Percentiles rank a stretch among this genome's conserved stretches.
phyloP scores from a whole-genome alignment of 23 tunicate species.

The Trididemnum clinides region DNA sequence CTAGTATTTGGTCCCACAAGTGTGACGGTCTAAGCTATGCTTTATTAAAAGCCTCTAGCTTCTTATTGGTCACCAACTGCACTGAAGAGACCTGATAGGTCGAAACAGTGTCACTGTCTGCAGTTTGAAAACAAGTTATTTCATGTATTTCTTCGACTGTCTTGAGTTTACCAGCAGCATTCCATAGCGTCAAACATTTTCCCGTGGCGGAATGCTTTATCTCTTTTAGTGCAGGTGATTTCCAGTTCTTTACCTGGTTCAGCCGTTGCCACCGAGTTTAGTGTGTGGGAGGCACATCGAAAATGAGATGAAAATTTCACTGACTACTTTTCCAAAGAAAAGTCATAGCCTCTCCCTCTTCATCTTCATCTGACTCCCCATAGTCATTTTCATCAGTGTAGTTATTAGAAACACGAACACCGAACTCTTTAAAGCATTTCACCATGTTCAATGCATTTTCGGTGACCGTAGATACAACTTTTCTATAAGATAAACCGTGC shows the following conservation, averaged over 20 bases:
- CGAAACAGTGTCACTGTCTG: too few relatives aligned
- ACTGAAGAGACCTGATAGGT: too few relatives aligned
- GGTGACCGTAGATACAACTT: not conserved
- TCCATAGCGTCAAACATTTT: not conserved
- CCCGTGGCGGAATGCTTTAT: not conserved
- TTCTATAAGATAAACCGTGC: not conserved
- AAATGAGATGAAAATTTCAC: not conserved
- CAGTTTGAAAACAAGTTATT: not conserved
- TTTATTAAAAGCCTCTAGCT: too few relatives aligned
- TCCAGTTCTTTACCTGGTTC: not conserved
- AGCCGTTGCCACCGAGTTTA: not conserved
- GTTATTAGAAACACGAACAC: not conserved
- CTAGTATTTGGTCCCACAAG: too few relatives aligned
- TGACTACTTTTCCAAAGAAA: not conserved
- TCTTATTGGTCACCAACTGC: too few relatives aligned
- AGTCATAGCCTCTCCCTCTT: not conserved
- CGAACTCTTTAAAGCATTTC: not conserved
- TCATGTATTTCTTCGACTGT: not conserved
- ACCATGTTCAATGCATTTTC: not conserved
- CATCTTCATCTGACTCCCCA: not conserved
- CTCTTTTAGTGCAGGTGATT: not conserved
- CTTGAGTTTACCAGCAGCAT: not conserved
- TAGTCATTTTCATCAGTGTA: not conserved
- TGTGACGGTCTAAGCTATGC: too few relatives aligned
- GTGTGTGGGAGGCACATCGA: not conserved